These are phyloP conservation scores for Trachelus troglodyta DNA, from an alignment of 2,888 invertebrate genomes.

Conservation along the genomic window DNA sequence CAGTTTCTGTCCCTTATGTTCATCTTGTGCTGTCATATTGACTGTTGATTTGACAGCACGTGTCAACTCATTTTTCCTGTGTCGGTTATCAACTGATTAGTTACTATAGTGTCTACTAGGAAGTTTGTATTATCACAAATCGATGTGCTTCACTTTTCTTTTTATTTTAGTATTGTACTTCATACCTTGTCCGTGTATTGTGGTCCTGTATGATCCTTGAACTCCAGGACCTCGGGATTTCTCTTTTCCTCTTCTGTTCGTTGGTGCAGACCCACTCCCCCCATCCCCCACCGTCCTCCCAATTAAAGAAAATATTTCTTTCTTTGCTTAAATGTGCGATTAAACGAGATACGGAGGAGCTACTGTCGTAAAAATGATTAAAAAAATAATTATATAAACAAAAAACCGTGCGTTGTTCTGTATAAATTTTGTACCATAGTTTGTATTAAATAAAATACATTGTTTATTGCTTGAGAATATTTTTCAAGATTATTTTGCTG, in stretches of 20 bases:
- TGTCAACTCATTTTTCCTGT: slow-evolving; percentile 36
- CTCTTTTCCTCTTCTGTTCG: slow-evolving; percentile 9
- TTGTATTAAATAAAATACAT: slow-evolving; percentile 69
- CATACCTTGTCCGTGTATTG: slow-evolving; percentile 20
- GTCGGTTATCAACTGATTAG: slow-evolving; percentile 52
- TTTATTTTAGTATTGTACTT: slow-evolving; percentile 19
- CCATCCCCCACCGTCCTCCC: not conserved
- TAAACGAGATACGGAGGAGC: slow-evolving; percentile 46
- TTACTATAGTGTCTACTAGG: slow-evolving; percentile 51
- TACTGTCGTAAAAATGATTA: slow-evolving; percentile 48
- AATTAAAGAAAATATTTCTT: slow-evolving; percentile 1
- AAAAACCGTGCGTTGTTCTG: slow-evolving; percentile 61
- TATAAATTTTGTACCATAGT: slow-evolving; percentile 74
- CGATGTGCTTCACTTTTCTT: slow-evolving; percentile 52
- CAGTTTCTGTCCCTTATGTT: not conserved
- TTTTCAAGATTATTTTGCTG: slow-evolving; percentile 27
- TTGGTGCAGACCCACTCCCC: not conserved
- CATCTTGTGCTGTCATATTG: not conserved
- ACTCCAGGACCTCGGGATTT: not conserved
- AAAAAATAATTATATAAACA: slow-evolving; percentile 54
- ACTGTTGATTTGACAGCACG: not conserved
- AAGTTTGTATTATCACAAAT: slow-evolving; percentile 55
- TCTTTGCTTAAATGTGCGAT: slow-evolving; percentile 50
- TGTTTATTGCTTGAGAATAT: slow-evolving; percentile 67
- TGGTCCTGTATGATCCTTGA: slow-evolving; percentile 13